A percentile compares a stretch with the other conserved stretches of the same genome.
Evolutionary conservation across 2,797 vertebrate genomes (phyloP).

Genomic region (Galaxias olidus): DNA sequence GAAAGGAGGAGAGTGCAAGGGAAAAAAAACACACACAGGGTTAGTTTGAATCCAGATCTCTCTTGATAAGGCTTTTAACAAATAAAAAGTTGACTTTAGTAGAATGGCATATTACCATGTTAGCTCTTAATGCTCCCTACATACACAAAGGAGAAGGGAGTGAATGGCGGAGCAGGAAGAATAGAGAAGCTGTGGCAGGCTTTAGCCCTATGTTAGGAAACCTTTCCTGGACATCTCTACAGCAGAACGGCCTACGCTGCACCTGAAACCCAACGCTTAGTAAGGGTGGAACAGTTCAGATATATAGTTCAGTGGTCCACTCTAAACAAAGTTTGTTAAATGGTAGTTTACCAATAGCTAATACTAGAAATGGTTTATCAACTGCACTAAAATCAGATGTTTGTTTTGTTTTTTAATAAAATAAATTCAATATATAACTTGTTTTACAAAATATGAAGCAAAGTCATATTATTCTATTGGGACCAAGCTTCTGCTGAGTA

Average conservation of each 20-base stretch:
- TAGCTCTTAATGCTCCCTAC: constrained; percentile 12
- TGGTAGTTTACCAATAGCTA: too few relatives aligned
- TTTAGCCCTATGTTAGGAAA: constrained; percentile 2
- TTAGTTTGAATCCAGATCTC: constrained; percentile 30
- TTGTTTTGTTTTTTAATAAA: too few relatives aligned
- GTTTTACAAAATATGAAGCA: too few relatives aligned
- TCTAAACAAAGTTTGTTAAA: too few relatives aligned
- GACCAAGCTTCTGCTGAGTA: too few relatives aligned
- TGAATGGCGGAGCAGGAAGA: not conserved
- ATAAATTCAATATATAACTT: too few relatives aligned
- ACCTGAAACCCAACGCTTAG: not conserved
- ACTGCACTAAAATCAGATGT: too few relatives aligned
- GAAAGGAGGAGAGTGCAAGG: not conserved
- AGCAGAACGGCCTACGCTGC: constrained; percentile 5
- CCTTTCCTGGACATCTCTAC: constrained; percentile 9
- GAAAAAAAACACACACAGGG: not conserved
- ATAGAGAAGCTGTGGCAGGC: constrained; percentile 13
- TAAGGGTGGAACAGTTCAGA: constrained; percentile 7
- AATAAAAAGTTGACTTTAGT: constrained; percentile 24
- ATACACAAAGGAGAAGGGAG: not conserved
- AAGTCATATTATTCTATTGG: too few relatives aligned
- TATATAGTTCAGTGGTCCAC: too few relatives aligned
- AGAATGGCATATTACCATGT: constrained; percentile 16
- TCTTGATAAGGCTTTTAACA: constrained; percentile 29
- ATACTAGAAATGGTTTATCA: too few relatives aligned